phyloP scores from a whole-genome alignment of 1,140 invertebrate genomes.

The Zaprionus davidi region DNA sequence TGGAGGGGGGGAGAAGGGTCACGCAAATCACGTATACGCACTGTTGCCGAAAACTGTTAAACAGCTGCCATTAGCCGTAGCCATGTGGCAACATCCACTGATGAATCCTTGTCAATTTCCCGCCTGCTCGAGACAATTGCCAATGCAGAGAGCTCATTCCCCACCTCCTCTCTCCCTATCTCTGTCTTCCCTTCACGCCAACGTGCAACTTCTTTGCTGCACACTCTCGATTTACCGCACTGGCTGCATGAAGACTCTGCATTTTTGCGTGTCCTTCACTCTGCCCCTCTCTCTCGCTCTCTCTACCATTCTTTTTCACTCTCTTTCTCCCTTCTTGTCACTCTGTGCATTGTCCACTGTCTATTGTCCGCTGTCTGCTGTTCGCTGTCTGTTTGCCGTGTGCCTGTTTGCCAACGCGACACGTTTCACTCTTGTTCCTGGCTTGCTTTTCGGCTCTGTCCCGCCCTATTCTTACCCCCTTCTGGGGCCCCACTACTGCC shows the following conservation, averaged over 20 bases:
- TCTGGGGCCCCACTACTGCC: constrained; percentile 34
- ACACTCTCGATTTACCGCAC: constrained; percentile 44
- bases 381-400: constrained; percentile 10
- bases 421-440: constrained; percentile 26
- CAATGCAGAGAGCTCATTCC: constrained; percentile 8
- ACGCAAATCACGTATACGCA: constrained; percentile 74
- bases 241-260: constrained; percentile 33
- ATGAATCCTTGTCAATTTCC: constrained; percentile 74
- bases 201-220: constrained; percentile 9
- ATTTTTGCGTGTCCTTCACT: constrained; percentile 17
- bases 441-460: background rate
- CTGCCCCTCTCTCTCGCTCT: background rate
- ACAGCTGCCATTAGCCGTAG: constrained; percentile 48
- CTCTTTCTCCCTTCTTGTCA: background rate
- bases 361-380: constrained; percentile 8
- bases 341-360: background rate
- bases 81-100: constrained; percentile 25
- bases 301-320: background rate
- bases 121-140: constrained; percentile 47
- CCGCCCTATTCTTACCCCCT: background rate
- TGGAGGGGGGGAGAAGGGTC: constrained; percentile 6
- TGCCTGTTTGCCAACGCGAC: constrained; percentile 46
- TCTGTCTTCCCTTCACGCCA: background rate
- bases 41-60: constrained; percentile 37
- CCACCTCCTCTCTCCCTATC: background rate